Conservation (phyloP, 2,113 vertebrate species). For the Bombycilla garrulus region DNA sequence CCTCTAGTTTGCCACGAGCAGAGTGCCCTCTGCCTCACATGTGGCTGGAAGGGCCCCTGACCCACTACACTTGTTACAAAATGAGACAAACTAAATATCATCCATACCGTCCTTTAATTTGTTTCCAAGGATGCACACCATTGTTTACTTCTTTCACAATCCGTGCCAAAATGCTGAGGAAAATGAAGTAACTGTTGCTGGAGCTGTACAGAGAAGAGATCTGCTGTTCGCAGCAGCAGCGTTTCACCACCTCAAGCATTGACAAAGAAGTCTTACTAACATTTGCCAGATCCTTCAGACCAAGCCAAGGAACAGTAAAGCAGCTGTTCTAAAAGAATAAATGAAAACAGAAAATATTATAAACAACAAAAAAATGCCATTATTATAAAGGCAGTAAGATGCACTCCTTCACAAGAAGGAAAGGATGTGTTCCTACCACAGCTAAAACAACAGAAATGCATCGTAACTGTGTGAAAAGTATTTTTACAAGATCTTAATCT, state of each 20-base stretch:
- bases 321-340: slow-evolving; percentile 78
- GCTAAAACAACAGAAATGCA: background rate
- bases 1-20: background rate
- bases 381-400: background rate
- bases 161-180: slow-evolving; percentile 87
- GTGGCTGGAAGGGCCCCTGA: background rate
- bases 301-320: slow-evolving; percentile 91
- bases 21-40: fast-evolving
- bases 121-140: slow-evolving; percentile 88
- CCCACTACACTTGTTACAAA: background rate
- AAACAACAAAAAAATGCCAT: background rate
- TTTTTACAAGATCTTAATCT: background rate
- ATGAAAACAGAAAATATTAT: background rate
- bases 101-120: slow-evolving; percentile 94
- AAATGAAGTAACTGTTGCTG: slow-evolving; percentile 91
- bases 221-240: slow-evolving; percentile 78
- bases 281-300: slow-evolving; percentile 82
- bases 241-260: slow-evolving; percentile 85
- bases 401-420: background rate
- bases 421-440: background rate
- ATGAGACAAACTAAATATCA: background rate
- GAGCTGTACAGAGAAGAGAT: slow-evolving; percentile 80
- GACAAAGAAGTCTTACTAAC: slow-evolving; percentile 84
- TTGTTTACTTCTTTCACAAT: slow-evolving; percentile 81
- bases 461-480: background rate